A percentile compares a stretch with the other conserved stretches of the same genome.
Conservation (phyloP, 2,113 vertebrate species). For the Otocyon megalotis region DNA sequence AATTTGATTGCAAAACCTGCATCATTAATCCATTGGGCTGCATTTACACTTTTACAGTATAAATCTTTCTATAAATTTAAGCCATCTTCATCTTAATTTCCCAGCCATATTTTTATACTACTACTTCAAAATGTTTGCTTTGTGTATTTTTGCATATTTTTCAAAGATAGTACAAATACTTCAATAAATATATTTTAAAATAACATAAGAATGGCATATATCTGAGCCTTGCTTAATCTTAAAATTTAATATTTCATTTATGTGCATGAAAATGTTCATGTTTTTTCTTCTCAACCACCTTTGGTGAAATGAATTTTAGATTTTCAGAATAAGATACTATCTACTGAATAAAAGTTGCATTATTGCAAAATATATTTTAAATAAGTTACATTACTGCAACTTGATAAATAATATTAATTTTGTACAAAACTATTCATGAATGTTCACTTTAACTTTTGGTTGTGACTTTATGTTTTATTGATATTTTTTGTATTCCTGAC, state of each 20-base stretch:
- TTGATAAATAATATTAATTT: neutral
- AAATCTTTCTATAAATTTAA: neutral
- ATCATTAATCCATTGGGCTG: constrained; percentile 47
- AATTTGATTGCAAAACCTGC: constrained; percentile 42
- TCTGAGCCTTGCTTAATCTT: neutral
- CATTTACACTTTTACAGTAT: neutral
- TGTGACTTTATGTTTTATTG: neutral
- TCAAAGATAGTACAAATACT: neutral
- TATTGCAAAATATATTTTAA: neutral
- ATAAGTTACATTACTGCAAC: neutral
- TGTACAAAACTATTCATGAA: neutral
- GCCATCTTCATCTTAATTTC: constrained; percentile 43
- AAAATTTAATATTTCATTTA: constrained; percentile 15
- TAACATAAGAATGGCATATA: neutral
- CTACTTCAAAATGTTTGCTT: neutral
- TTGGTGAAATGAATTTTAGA: neutral
- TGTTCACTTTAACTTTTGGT: neutral
- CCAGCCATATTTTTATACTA: neutral
- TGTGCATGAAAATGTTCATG: neutral
- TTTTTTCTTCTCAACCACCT: neutral
- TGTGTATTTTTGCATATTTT: neutral
- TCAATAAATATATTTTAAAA: neutral
- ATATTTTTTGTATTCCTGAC: neutral
- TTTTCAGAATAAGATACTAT: neutral
- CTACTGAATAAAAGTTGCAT: neutral